A percentile compares a stretch with the other conserved stretches of the same genome.
These are phyloP conservation scores for Drosophila aff. DNA, from an alignment of 1,140 invertebrate species.

Conservation along the genomic window DNA sequence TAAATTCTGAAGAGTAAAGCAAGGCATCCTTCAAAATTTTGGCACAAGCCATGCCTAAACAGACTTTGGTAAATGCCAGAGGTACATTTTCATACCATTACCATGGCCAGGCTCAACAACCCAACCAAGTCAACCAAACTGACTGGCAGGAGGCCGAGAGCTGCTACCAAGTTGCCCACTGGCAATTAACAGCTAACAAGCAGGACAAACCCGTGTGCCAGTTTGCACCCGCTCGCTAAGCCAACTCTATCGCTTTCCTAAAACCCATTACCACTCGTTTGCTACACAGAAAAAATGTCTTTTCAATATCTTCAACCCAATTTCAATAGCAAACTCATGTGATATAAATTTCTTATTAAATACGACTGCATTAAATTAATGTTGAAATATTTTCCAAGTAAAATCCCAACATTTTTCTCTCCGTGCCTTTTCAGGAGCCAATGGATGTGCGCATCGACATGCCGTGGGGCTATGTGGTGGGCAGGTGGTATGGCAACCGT, in stretches of 20 bases:
- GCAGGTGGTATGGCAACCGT: conserved; percentile 89
- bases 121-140: conserved; percentile 16
- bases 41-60: neutral
- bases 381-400: too few species aligned
- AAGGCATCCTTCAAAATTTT: neutral
- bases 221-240: neutral
- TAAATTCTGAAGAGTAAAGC: neutral
- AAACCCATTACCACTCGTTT: neutral
- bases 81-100: conserved; percentile 1
- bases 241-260: conserved; percentile 8
- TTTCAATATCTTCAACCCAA: too few species aligned
- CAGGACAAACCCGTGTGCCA: conserved; percentile 11
- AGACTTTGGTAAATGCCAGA: conserved; percentile 12
- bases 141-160: conserved; percentile 19
- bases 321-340: too few species aligned
- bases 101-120: conserved; percentile 3
- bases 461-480: conserved; percentile 89
- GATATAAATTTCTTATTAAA: too few species aligned
- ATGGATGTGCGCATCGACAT: conserved; percentile 89
- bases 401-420: neutral
- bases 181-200: conserved; percentile 55
- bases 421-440: conserved; percentile 58
- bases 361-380: too few species aligned
- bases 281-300: neutral
- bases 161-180: conserved; percentile 23